Conservation (phyloP, 2,888 invertebrate genomes). For the Vanessa cardui region DNA sequence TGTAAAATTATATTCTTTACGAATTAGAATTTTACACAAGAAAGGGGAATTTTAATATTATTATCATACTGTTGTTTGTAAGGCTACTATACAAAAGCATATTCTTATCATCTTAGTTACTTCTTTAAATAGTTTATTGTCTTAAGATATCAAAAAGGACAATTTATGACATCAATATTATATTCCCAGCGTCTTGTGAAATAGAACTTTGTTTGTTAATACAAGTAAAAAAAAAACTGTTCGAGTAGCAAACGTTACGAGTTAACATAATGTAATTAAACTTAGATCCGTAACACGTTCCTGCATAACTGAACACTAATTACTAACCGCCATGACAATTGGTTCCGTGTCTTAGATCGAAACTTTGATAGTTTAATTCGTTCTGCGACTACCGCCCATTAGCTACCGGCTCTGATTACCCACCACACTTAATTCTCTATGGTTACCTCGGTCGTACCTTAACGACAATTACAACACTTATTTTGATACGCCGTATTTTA, state of each 20-base stretch:
- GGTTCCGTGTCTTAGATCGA: conserved; percentile 50
- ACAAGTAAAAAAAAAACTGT: too few species aligned
- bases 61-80: not conserved
- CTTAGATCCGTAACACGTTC: not conserved
- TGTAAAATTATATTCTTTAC: conserved; percentile 12
- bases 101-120: not conserved
- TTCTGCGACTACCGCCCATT: conserved; percentile 67
- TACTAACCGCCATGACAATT: conserved; percentile 45
- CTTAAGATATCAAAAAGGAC: too few species aligned
- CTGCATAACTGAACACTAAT: conserved; percentile 14
- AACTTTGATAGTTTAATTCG: conserved; percentile 51
- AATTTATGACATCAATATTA: too few species aligned
- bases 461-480: conserved; percentile 73
- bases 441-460: conserved; percentile 64
- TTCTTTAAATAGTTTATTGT: too few species aligned
- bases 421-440: conserved; percentile 64
- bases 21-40: conserved; percentile 2
- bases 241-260: too few species aligned
- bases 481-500: conserved; percentile 62
- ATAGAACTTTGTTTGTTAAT: too few species aligned
- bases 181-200: too few species aligned
- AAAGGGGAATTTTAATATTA: not conserved
- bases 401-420: conserved; percentile 51
- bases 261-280: not conserved
- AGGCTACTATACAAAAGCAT: too few species aligned